phyloP scores from a whole-genome alignment of 2,888 invertebrate species.

The Desoria tigrina region DNA sequence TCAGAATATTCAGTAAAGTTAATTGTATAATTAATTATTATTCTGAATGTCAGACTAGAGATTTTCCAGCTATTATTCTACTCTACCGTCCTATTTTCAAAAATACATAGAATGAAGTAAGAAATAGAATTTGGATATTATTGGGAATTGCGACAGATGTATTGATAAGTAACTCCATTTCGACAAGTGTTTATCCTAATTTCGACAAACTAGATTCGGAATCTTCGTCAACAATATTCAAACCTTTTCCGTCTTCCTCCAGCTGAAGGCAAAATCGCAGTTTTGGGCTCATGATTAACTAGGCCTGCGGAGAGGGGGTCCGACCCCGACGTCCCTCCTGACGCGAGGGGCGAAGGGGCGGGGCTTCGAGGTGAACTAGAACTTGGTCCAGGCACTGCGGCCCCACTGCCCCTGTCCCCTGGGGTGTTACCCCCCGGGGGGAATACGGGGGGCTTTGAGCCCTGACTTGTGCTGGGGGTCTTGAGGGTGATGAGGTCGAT shows the following conservation, averaged over 20 bases:
- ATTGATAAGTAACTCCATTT: no score
- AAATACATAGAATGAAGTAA: no score
- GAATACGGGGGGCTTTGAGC: background rate
- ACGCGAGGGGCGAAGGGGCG: background rate
- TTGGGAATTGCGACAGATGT: no score
- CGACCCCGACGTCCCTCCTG: background rate
- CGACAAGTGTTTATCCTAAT: no score
- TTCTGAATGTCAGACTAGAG: no score
- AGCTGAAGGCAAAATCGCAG: slow-evolving; percentile 51
- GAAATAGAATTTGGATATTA: no score
- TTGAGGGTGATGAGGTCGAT: slow-evolving; percentile 10
- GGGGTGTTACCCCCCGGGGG: no score
- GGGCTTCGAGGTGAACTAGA: background rate
- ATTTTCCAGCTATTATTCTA: no score
- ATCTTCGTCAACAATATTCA: slow-evolving; percentile 22
- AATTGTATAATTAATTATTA: no score
- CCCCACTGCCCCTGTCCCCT: background rate
- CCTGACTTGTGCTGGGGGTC: slow-evolving; percentile 6
- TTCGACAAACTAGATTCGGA: no score
- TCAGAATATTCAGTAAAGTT: no score
- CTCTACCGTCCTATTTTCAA: no score
- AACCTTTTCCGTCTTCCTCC: slow-evolving; percentile 52
- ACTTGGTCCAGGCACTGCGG: background rate
- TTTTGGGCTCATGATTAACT: slow-evolving; percentile 50
- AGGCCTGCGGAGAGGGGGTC: slow-evolving; percentile 27